A percentile compares a stretch with the other conserved stretches of the same genome.
Evolutionary conservation across 1,140 invertebrate species (phyloP).

Genomic region (Temnothorax nylanderi): DNA sequence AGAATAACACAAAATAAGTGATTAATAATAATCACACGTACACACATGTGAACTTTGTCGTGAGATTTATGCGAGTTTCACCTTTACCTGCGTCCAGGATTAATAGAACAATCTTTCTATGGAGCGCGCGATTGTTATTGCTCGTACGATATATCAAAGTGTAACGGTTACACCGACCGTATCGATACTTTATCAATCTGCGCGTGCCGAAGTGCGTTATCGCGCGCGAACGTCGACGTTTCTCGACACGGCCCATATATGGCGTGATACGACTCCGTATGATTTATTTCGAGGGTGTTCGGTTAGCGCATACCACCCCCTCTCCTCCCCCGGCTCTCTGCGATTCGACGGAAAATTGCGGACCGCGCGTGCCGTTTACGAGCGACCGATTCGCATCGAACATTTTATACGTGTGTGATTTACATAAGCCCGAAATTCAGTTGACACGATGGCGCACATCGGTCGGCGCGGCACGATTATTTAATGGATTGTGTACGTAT

Average conservation of each 20-base stretch:
- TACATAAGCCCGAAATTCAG: constrained; percentile 49
- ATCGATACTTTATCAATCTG: constrained; percentile 8
- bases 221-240: constrained; percentile 47
- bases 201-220: constrained; percentile 25
- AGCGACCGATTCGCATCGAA: constrained; percentile 47
- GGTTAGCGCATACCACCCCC: background rate
- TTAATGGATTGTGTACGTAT: constrained; percentile 74
- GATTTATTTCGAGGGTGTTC: constrained; percentile 38
- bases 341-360: constrained; percentile 46
- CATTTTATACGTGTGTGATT: constrained; percentile 60
- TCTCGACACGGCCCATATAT: background rate
- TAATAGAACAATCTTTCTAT: constrained; percentile 7
- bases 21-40: background rate
- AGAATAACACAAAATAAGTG: background rate
- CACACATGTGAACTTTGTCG: background rate
- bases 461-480: constrained; percentile 70
- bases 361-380: constrained; percentile 33
- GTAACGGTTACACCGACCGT: background rate
- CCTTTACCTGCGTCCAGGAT: background rate
- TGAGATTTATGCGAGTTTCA: background rate
- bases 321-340: background rate
- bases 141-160: constrained; percentile 16
- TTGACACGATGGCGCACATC: constrained; percentile 48
- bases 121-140: background rate
- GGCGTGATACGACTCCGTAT: constrained; percentile 13